Base-by-base conservation (phyloP, 2,113 vertebrate genomes). In the Aythya baeri region DNA sequence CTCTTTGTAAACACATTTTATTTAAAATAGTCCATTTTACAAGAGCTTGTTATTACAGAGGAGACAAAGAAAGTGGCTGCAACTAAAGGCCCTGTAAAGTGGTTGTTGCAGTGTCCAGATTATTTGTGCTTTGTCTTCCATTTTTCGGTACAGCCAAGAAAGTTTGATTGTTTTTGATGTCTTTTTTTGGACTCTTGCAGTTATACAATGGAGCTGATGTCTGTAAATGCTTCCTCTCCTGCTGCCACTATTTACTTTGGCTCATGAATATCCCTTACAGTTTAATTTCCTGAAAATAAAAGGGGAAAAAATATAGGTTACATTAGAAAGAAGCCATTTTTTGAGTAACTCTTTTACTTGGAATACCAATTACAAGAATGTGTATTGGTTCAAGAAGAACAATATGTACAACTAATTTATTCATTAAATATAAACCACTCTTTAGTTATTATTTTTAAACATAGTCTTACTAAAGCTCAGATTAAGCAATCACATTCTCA, bases 241-340 rank as follows among this genome's bases (percentile, higher is more conserved):
- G 46, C 83, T 96, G 80, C 78, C 50, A 14, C 26, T 86, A 58
- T 96, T 96, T 95, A 83, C 74, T 96, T 94, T 95, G 94, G 83
- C 62, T 95, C 29, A n/a, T 66, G 23, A 36, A 25, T 91, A 76
- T 94, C 88, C 68, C 46, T 91, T 84, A 85, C 49, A 84, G 84
- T 91, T 96, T 97, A 94, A 97, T 97, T 98, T 93, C 90, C 92
- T 96, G 76, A 95, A 97, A 96, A 95, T 85, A 89, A 94, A 95
- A 94, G 77, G 58, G 87, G 58, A 55, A 18, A 84, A 88, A 41
- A 58, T 67, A 85, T 7, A 78, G 41, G 25, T 26, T 91, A 41
- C 50, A 57, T 86, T 96, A 92, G 13, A 66, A 92, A 77, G 61
- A 96, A 92, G 16, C 20, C 21, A 7, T 91, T 84, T 94, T 94